Base-by-base conservation (phyloP, 2,888 invertebrate genomes). In the Sinopyrophorus schimmeli region DNA sequence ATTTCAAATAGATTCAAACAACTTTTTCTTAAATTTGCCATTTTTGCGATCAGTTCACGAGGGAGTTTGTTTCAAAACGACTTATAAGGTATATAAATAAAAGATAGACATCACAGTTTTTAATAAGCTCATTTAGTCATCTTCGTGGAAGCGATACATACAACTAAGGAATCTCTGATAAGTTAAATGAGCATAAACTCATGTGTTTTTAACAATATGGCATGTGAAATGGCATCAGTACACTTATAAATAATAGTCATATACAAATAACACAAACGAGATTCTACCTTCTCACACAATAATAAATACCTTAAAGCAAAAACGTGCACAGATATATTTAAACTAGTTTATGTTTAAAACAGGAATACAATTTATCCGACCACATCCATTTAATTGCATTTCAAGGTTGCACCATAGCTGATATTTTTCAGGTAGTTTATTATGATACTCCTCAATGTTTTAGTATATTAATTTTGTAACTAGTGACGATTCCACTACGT, bases 91-190 rank as follows among this genome's bases (percentile, higher is more conserved):
- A 20, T 24, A 12, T 15, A 37, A 35, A 38, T 30, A 27, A 38
- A 43, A 43, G n/a, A 42, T 43, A 32, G 32, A 18, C 34, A 47
- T 20, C 18, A 27, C 27, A 49, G 15, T 38, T 61, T 70, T 69
- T 63, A 67, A 68, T 71, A 71, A 70, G 71, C 71, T 71, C 70
- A 68, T 70, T 69, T 70, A 71, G 68, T 71, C 69, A 67, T 70
- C 64, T 66, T 65, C 64, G 68, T 70, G 69, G 71, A 70, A 71
- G 69, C 69, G 68, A 63, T 69, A 70, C 68, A 69, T 65, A 66
- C 66, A 64, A 68, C 66, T 67, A 67, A 68, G 66, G 64, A 68
- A 65, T 66, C 65, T 65, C 63, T 63, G 64, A 68, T 56, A 65
- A 60, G 58, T 58, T 54, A 55, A 64, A 61, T 57, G 47, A 59